A percentile compares a stretch with the other conserved stretches of the same genome.
Evolutionary conservation across 2,113 vertebrate genomes (phyloP).

Genomic region (Nycticebus coucang): DNA sequence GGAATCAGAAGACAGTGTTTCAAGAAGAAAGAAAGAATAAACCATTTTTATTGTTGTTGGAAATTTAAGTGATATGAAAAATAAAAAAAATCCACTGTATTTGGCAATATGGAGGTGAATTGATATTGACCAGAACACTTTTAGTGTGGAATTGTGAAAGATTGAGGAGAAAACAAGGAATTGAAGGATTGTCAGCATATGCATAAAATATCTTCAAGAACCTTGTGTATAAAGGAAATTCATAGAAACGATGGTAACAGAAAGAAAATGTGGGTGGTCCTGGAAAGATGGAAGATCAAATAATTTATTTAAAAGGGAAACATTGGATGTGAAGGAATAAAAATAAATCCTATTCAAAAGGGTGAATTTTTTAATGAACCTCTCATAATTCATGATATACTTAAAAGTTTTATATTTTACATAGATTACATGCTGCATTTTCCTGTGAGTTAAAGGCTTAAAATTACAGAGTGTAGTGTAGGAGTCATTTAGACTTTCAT

Average conservation of each 20-base stretch:
- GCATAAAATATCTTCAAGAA: not conserved
- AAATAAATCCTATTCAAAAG: not conserved
- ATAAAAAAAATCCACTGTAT: not conserved
- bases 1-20: not conserved
- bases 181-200: not conserved
- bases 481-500: not conserved
- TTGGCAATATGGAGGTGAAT: not conserved
- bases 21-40: not conserved
- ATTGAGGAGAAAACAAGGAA: not conserved
- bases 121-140: not conserved
- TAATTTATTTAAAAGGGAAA: not conserved
- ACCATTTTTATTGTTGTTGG: not conserved
- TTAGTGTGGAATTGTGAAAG: not conserved
- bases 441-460: not conserved
- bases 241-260: not conserved
- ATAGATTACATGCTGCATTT: not conserved
- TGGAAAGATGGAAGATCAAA: not conserved
- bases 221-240: not conserved
- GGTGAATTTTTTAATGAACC: not conserved
- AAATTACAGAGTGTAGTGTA: not conserved
- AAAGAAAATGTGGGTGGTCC: not conserved
- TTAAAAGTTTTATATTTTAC: not conserved
- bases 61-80: not conserved
- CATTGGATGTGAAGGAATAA: not conserved
- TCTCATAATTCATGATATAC: not conserved